A percentile compares a stretch with the other conserved stretches of the same genome.
These are phyloP conservation scores for Drosophila sucinea DNA, from an alignment of 1,140 invertebrate species.

Conservation along the genomic window DNA sequence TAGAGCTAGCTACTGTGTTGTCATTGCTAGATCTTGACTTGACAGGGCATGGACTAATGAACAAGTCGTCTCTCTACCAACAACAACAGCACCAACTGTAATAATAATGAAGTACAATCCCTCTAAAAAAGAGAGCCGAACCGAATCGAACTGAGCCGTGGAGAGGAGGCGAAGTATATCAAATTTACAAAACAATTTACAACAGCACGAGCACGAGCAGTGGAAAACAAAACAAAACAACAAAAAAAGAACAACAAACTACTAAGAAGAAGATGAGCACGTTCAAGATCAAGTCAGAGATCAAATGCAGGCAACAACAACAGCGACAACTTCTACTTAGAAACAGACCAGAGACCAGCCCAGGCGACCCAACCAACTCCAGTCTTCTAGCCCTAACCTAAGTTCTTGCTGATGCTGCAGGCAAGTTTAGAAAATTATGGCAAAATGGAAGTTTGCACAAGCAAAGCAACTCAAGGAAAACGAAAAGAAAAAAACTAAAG, in stretches of 20 bases:
- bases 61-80: conserved; percentile 55
- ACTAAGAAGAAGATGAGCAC: conserved; percentile 67
- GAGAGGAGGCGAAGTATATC: conserved; percentile 63
- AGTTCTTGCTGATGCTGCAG: conserved; percentile 41
- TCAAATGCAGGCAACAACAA: conserved; percentile 61
- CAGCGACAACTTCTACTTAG: conserved; percentile 32
- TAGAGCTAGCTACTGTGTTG: conserved; percentile 45
- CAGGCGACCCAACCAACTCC: neutral
- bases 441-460: conserved; percentile 56
- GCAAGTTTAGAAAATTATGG: conserved; percentile 70
- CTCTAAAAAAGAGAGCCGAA: neutral
- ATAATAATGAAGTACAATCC: conserved; percentile 68
- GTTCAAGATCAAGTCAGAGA: conserved; percentile 78
- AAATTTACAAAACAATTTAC: conserved; percentile 83
- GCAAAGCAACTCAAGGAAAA: conserved; percentile 43
- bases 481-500: conserved; percentile 17
- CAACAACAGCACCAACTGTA: conserved; percentile 38
- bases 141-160: neutral
- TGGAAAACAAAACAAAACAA: conserved; percentile 10
- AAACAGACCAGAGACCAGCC: conserved; percentile 24
- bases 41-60: conserved; percentile 64
- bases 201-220: conserved; percentile 48
- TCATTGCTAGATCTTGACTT: conserved; percentile 13
- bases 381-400: conserved; percentile 22
- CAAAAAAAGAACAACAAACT: conserved; percentile 22